These are phyloP conservation scores for Adelphocoris suturalis DNA, from an alignment of 2,888 invertebrate genomes.

Conservation along the genomic window DNA sequence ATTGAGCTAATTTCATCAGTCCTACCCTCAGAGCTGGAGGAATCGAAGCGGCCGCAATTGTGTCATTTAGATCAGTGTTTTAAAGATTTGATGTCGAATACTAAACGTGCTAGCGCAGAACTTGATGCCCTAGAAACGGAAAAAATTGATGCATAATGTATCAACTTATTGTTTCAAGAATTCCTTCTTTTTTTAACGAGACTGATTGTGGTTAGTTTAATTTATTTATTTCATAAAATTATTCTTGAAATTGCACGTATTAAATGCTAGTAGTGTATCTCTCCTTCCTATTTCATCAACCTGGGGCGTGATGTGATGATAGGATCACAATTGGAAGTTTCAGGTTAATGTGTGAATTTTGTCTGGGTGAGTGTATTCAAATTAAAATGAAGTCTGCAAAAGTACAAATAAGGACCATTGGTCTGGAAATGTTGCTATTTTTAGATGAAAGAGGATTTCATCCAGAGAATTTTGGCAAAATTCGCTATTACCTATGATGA, in stretches of 20 bases:
- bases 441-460: no score
- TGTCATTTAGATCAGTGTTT: constrained; percentile 62
- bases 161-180: neutral
- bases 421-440: no score
- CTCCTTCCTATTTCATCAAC: neutral
- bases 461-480: no score
- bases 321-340: no score
- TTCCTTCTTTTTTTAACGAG: neutral
- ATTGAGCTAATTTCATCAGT: constrained; percentile 56
- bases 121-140: neutral
- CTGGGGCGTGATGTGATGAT: no score
- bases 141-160: neutral
- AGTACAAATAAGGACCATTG: no score
- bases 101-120: no score
- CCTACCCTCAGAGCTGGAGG: constrained; percentile 61
- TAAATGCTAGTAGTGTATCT: neutral
- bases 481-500: no score
- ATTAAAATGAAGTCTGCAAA: no score
- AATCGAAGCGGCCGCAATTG: constrained; percentile 68
- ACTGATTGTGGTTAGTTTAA: neutral
- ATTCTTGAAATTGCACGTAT: neutral
- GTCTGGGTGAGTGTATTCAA: no score
- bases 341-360: no score
- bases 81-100: constrained; percentile 4
- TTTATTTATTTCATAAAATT: neutral